A percentile compares a stretch with the other conserved stretches of the same genome.
These are phyloP conservation scores for Ibycter americanus DNA, from an alignment of 2,797 vertebrate species.

Conservation along the genomic window DNA sequence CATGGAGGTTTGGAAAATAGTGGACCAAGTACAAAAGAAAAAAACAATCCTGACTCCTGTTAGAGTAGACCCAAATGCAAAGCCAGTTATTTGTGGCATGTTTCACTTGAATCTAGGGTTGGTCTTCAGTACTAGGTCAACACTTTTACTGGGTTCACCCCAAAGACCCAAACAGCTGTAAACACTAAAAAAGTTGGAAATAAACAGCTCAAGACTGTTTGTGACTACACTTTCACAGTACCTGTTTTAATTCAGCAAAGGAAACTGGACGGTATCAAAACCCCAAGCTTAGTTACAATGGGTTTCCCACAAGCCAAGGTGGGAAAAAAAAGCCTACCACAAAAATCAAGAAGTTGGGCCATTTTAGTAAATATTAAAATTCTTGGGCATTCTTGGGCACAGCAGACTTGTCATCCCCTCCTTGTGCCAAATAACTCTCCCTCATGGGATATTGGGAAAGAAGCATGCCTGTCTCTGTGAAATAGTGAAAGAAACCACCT, in stretches of 20 bases:
- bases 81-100: background rate
- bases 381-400: background rate
- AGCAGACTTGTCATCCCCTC: background rate
- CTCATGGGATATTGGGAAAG: background rate
- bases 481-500: background rate
- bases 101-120: background rate
- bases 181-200: background rate
- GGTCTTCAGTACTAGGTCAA: background rate
- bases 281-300: background rate
- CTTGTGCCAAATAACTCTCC: background rate
- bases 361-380: background rate
- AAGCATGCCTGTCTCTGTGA: background rate
- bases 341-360: background rate
- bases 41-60: background rate
- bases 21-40: background rate
- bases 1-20: background rate
- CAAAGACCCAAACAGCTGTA: background rate
- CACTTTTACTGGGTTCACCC: background rate
- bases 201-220: background rate
- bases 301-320: background rate
- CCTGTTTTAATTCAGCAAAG: background rate
- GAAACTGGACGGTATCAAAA: background rate
- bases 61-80: background rate
- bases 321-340: background rate
- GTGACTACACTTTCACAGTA: background rate